Percentiles rank a stretch among this genome's conserved stretches.
These are phyloP conservation scores for Sander lucioperca DNA, from an alignment of 2,113 vertebrate genomes.

Conservation along the genomic window DNA sequence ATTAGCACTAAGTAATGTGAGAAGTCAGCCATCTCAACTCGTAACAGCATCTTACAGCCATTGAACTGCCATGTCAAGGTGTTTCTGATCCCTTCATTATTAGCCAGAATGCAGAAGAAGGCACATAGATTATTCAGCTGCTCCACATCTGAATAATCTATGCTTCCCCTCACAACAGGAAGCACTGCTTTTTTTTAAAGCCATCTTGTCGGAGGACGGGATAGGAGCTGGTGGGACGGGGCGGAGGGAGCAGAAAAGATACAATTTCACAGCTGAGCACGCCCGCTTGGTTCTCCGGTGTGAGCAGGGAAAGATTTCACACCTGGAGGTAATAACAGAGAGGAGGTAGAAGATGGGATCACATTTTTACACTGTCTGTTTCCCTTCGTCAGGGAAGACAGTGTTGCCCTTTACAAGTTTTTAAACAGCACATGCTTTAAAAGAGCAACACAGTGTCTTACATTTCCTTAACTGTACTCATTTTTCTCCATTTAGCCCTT, in stretches of 20 bases:
- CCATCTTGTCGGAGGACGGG: slow-evolving; percentile 36
- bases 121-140: slow-evolving; percentile 46
- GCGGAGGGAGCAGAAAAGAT: slow-evolving; percentile 64
- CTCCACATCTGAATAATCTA: too few species aligned
- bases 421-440: slow-evolving; percentile 54
- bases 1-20: slow-evolving; percentile 33
- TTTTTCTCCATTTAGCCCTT: background rate
- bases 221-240: slow-evolving; percentile 28
- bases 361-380: slow-evolving; percentile 68
- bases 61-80: slow-evolving; percentile 6
- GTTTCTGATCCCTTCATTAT: slow-evolving; percentile 49
- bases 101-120: background rate
- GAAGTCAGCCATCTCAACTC: slow-evolving; percentile 29
- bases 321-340: slow-evolving; percentile 78
- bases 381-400: slow-evolving; percentile 62
- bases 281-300: slow-evolving; percentile 64
- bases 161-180: slow-evolving; percentile 45
- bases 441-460: slow-evolving; percentile 55
- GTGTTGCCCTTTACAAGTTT: slow-evolving; percentile 61
- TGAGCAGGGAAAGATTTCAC: slow-evolving; percentile 74
- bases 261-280: slow-evolving; percentile 84
- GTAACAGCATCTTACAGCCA: slow-evolving; percentile 3
- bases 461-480: slow-evolving; percentile 47
- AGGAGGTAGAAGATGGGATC: slow-evolving; percentile 65
- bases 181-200: slow-evolving; percentile 22